A percentile compares a stretch with the other conserved stretches of the same genome.
These are phyloP conservation scores for Actinostola sp. DNA, from an alignment of 92 coral and sea anemone species.

Conservation along the genomic window DNA sequence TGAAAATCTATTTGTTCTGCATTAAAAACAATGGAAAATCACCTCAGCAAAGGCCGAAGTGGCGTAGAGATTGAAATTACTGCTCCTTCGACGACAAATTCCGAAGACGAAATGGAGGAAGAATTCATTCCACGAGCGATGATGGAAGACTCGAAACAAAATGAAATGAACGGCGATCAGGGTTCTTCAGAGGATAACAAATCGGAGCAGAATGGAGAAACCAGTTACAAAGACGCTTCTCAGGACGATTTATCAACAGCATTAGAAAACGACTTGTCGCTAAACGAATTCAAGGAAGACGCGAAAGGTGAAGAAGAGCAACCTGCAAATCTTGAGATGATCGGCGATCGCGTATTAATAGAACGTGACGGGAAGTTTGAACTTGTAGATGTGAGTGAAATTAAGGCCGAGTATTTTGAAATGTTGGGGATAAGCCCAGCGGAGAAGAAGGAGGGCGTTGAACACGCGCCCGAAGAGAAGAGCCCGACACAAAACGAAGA, in stretches of 20 bases:
- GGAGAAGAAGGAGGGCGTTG: slow-evolving; percentile 30
- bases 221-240: background rate
- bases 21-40: slow-evolving; percentile 65
- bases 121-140: slow-evolving; percentile 25
- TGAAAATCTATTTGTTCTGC: background rate
- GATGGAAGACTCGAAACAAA: slow-evolving; percentile 21
- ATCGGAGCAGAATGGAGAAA: slow-evolving; percentile 19
- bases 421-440: slow-evolving; percentile 79
- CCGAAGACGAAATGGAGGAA: slow-evolving; percentile 56
- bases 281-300: slow-evolving; percentile 14
- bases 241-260: slow-evolving; percentile 6
- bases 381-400: slow-evolving; percentile 95
- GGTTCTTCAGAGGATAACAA: background rate
- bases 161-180: slow-evolving; percentile 3
- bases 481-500: slow-evolving; percentile 17
- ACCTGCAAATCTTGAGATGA: slow-evolving; percentile 73
- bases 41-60: slow-evolving; percentile 54
- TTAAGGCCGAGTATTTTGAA: slow-evolving; percentile 95
- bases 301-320: slow-evolving; percentile 21
- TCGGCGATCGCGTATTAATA: slow-evolving; percentile 89
- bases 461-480: background rate
- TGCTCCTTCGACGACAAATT: slow-evolving; percentile 71
- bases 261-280: background rate
- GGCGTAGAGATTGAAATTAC: slow-evolving; percentile 73
- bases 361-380: slow-evolving; percentile 98